Base-by-base conservation (phyloP, 2,113 vertebrate species). In the Motacilla alba region DNA sequence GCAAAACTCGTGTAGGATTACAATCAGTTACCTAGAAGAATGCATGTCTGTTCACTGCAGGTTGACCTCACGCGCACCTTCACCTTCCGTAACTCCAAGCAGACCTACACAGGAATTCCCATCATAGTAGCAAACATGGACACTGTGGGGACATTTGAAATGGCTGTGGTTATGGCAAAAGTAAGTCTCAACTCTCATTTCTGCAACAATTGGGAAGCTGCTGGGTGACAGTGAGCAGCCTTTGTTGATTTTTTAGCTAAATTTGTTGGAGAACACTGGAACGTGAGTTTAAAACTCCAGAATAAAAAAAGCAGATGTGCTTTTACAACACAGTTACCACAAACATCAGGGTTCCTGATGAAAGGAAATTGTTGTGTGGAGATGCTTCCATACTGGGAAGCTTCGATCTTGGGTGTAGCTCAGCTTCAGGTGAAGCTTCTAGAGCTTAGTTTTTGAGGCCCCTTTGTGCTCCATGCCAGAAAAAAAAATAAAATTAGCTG, bases 71-170 rank as follows among this genome's bases (percentile, higher is more conserved):
- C 97, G 39, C 98, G 99, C 55, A 99, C 98, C 55, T 99, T 99
- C 96, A 99, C 98, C 90, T 99, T 99, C 98, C 99, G 99, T 39
- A 99, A 99, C 97, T 99, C 99, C 55, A 99, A 99, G 94, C 99
- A 99, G 96, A 99, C 99, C 0, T 99, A 99, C 97, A 99, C 98
- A 7, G 99, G 99, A 69, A 98, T 99, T 96, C 99, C 99, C 66
- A 98, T 99, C 94, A 99, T 99, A 41, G 99, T 99, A 47, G 99
- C 99, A 87, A 99, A 99, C 97, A 99, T 99, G 99, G 99, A 99
- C 97, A 99, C 99, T 16, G 99, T 99, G 41, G 99, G 99, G 27
- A 99, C 99, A 0, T 99, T 99, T 96, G 99, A 99, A 97, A 99
- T 99, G 99, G 99, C 99, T 0, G 98, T 96, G 63, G 98, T 99